Evolutionary conservation across 2,797 vertebrate genomes (phyloP), one percentile per base, ranked within the genome.

Genomic region (Sphenopsis melanotis): DNA sequence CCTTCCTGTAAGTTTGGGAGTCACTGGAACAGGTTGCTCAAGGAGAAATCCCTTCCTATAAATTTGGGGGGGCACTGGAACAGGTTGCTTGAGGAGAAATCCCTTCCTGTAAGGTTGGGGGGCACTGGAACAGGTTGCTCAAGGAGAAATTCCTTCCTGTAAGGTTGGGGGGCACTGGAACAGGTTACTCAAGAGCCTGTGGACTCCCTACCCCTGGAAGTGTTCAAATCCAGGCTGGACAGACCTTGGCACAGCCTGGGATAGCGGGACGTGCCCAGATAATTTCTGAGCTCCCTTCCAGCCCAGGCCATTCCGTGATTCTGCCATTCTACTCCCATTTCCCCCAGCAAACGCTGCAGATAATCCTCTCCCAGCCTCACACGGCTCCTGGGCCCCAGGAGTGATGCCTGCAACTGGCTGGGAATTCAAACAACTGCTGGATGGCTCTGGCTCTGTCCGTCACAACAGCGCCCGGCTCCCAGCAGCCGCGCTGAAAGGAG

Each of bases 401-500:
- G 96, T 81, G 85, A 92, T 95, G 96, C 95, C 97, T 93, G 97
- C 94, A 95, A 97, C 78, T 87, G 97, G 90, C 96, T 96, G 97
- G 76, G 94, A 97, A 96, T 83, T 86, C 72, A 93, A 95, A 91
- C 97, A 96, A 97, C 90, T 93, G 97, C 39, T 88, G 89, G 96
- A 89, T 82, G 69, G 87, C 97, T 93, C 90, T 94, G 53, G 81
- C 97, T 96, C 96, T 6, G 96, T 97, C 97, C 93, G 93, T 97
- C 97, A 94, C 72, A 98, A 96, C 97, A 98, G 96, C 88, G 50
- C 83, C 97, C 95, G 75, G 97, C 97, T 95, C 96, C 88, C 97
- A 96, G 98, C 98, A 98, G 98, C 98, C 96, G 97, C 97, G 61
- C 94, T 98, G 97, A 98, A 98, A 97, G 96, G 97, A 91, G 94